A percentile compares a stretch with the other conserved stretches of the same genome.
These are phyloP conservation scores for Smittia aterrima DNA, from an alignment of 2,888 invertebrate species.

Conservation along the genomic window DNA sequence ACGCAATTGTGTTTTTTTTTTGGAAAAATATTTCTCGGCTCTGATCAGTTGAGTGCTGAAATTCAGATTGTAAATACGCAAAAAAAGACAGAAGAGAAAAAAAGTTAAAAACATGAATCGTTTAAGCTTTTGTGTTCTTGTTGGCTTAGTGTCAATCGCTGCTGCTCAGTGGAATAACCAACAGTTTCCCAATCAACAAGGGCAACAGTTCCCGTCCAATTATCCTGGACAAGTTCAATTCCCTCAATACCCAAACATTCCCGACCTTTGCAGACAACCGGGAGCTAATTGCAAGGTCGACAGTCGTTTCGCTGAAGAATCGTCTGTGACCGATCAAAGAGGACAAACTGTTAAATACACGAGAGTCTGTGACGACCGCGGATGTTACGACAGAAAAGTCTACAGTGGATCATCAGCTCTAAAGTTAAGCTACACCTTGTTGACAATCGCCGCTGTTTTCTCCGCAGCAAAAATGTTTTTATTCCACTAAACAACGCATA, in stretches of 20 bases:
- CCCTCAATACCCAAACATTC: neutral
- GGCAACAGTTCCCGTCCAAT: neutral
- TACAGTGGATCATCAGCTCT: neutral
- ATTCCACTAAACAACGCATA: neutral
- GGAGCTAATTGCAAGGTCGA: slow-evolving; percentile 35
- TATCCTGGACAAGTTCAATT: slow-evolving; percentile 1
- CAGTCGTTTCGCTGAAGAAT: slow-evolving; percentile 30
- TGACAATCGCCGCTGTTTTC: slow-evolving; percentile 5
- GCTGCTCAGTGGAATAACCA: slow-evolving; percentile 18
- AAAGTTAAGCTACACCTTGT: neutral
- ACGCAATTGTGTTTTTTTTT: too few species aligned
- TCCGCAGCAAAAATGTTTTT: neutral
- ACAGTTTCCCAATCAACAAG: neutral
- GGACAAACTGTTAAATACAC: slow-evolving; percentile 3
- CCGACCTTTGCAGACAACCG: slow-evolving; percentile 8
- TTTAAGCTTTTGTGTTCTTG: slow-evolving; percentile 12
- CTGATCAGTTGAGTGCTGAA: slow-evolving; percentile 22
- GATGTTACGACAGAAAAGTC: slow-evolving; percentile 14
- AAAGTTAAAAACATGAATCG: slow-evolving; percentile 14
- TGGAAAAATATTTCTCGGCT: too few species aligned
- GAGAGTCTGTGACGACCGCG: slow-evolving; percentile 25
- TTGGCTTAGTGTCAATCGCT: neutral
- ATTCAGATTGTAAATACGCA: neutral
- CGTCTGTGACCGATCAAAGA: neutral
- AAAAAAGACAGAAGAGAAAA: neutral